phyloP scores from a whole-genome alignment of 2,888 invertebrate species.

The Aethes cnicana region DNA sequence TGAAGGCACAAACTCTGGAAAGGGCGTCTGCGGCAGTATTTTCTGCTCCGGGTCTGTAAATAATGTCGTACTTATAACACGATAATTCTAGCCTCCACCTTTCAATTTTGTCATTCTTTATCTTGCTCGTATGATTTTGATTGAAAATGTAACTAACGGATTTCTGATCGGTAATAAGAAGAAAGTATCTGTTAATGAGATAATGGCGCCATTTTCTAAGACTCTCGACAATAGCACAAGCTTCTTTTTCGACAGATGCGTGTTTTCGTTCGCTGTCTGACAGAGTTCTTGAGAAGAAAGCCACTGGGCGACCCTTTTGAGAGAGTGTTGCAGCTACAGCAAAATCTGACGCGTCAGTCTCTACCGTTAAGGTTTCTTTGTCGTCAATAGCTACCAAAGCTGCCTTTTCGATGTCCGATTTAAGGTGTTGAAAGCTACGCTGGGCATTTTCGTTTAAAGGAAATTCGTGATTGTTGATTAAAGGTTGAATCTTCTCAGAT shows the following conservation, averaged over 20 bases:
- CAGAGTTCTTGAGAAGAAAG: no score
- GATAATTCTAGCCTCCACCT: constrained; percentile 35
- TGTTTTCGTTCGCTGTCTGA: no score
- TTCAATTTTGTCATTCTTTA: constrained; percentile 35
- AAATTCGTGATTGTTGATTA: constrained; percentile 1
- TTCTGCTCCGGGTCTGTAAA: constrained; percentile 34
- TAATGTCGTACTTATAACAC: constrained; percentile 35
- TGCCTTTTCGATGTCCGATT: no score
- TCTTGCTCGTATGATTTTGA: constrained; percentile 29
- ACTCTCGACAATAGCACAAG: constrained; percentile 23
- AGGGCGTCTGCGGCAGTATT: constrained; percentile 35
- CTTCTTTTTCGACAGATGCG: constrained; percentile 14
- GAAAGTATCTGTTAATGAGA: no score
- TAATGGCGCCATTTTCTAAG: constrained; percentile 27
- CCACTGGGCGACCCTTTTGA: constrained; percentile 26
- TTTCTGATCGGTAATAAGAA: constrained; percentile 28
- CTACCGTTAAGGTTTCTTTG: no score
- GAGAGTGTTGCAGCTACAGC: constrained; percentile 18
- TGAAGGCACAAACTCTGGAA: constrained; percentile 24
- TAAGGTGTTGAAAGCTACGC: no score
- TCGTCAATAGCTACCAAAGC: constrained; percentile 16
- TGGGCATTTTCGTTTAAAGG: constrained; percentile 16
- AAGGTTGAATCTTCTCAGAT: no score
- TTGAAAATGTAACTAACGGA: constrained; percentile 33
- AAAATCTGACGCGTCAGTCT: constrained; percentile 24